phyloP scores from a whole-genome alignment of 2,888 invertebrate species.

The Petrolisthes manimaculis region DNA sequence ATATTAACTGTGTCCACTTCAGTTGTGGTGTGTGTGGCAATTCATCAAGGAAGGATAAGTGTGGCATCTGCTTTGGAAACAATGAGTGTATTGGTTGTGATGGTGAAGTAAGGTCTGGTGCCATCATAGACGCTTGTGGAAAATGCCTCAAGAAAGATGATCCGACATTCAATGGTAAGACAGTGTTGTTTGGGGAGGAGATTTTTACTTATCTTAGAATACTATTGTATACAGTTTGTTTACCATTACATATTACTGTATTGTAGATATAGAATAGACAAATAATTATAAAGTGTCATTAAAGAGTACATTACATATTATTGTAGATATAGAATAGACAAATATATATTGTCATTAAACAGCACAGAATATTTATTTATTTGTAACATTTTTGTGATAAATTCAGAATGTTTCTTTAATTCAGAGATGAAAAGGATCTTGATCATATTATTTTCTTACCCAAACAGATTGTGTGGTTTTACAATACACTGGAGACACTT shows the following conservation, averaged over 20 bases:
- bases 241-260: no score
- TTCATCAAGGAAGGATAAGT: slow-evolving; percentile 61
- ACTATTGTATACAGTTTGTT: no score
- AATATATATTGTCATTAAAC: no score
- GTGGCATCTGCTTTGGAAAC: slow-evolving; percentile 65
- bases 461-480: slow-evolving; percentile 3
- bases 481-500: background rate
- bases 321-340: no score
- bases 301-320: no score
- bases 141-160: slow-evolving; percentile 59
- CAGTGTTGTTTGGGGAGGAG: slow-evolving; percentile 2
- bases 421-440: background rate
- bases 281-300: no score
- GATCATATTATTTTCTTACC: background rate
- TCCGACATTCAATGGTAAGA: slow-evolving; percentile 64
- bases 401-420: no score
- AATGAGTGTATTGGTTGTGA: slow-evolving; percentile 66
- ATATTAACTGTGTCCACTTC: background rate
- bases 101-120: slow-evolving; percentile 54
- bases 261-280: no score
- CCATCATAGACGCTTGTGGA: slow-evolving; percentile 65
- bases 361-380: no score
- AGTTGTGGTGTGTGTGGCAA: slow-evolving; percentile 67
- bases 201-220: no score
- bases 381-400: no score